Conservation (phyloP, 2,888 invertebrate species). For the Gymnoscelis rufifasciata region DNA sequence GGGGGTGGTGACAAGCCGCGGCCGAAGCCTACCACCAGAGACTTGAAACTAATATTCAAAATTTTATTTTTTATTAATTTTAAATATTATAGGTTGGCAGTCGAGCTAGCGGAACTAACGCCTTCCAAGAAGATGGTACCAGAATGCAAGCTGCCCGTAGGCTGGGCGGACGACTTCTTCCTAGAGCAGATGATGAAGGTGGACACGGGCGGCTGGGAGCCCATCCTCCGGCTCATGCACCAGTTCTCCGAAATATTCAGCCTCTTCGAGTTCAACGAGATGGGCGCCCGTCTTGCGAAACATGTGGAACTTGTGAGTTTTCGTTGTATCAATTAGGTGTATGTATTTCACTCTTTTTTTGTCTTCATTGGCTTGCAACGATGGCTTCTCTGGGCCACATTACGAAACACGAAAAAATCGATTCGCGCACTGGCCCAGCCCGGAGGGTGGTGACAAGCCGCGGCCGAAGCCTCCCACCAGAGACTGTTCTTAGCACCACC, state of each 20-base stretch:
- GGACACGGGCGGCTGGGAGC: constrained; percentile 51
- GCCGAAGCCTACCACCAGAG: no score
- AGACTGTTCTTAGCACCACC: no score
- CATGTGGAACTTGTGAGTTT: constrained; percentile 62
- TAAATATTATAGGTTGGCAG: constrained; percentile 38
- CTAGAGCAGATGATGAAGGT: constrained; percentile 43
- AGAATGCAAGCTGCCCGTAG: constrained; percentile 44
- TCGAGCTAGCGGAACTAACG: constrained; percentile 40
- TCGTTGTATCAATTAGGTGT: no score
- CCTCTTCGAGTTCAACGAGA: constrained; percentile 44
- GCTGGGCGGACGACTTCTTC: constrained; percentile 52
- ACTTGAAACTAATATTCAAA: no score
- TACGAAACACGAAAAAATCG: no score
- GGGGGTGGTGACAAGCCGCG: no score
- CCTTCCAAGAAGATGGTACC: constrained; percentile 50
- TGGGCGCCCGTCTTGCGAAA: constrained; percentile 60
- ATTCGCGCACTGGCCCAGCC: no score
- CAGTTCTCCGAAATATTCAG: constrained; percentile 56
- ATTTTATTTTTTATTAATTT: neutral
- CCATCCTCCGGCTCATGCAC: constrained; percentile 51
- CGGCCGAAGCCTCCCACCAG: no score
- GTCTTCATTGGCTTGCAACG: no score
- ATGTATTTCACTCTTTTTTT: no score
- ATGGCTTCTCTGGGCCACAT: no score
- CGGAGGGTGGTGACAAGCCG: no score